Percentiles rank a stretch among this genome's conserved stretches.
Evolutionary conservation across 2,113 vertebrate genomes (phyloP).

Genomic region (Bettongia penicillata): DNA sequence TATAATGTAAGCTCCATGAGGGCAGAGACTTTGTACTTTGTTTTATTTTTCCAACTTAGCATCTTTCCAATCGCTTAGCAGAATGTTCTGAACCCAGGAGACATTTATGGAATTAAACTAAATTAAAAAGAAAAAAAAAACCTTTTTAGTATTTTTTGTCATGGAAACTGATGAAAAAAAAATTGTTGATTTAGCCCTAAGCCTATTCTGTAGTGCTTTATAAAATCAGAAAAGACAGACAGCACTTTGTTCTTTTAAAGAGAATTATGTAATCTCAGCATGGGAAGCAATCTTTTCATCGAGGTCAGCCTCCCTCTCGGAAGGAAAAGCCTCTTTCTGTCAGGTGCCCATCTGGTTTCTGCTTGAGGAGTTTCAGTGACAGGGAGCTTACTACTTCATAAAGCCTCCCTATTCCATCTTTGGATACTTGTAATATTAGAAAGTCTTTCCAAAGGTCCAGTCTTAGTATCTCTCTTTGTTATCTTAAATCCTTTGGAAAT

Average conservation of each 20-base stretch:
- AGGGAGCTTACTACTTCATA: neutral
- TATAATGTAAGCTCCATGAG: neutral
- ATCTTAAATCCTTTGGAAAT: neutral
- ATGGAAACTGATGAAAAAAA: conserved; percentile 17
- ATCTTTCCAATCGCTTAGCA: neutral
- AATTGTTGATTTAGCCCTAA: neutral
- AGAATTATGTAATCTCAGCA: neutral
- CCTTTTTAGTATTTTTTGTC: neutral
- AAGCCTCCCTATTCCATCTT: neutral
- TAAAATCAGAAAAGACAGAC: neutral
- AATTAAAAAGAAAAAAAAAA: conserved; percentile 23
- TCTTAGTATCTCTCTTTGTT: neutral
- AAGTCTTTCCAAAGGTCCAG: neutral
- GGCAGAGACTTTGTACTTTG: neutral
- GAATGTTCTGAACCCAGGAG: neutral
- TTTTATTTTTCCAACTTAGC: neutral
- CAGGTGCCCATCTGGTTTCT: neutral
- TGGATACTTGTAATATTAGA: neutral
- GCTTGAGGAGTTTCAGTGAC: neutral
- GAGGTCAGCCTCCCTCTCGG: neutral
- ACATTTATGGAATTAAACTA: neutral
- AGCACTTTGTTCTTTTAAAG: neutral
- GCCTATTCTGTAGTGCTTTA: conserved; percentile 10
- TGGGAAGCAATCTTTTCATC: neutral
- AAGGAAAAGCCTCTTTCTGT: neutral